phyloP scores from a whole-genome alignment of 2,113 vertebrate genomes.

The Trematomus loennbergii region DNA sequence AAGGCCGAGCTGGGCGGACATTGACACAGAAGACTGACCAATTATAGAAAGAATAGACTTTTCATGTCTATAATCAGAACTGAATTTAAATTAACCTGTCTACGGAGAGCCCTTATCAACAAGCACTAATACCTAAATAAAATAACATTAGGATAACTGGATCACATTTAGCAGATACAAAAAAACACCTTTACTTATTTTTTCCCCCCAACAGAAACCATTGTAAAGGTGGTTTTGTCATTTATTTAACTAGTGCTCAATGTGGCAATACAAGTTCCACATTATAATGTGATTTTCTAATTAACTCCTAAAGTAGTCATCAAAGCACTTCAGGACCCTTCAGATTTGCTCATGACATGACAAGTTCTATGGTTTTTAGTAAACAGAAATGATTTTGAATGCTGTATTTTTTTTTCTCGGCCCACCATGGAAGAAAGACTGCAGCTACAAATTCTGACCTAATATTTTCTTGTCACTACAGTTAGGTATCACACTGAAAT shows the following conservation, averaged over 20 bases:
- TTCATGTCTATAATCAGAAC: background rate
- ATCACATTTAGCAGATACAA: background rate
- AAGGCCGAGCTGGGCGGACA: background rate
- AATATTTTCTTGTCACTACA: background rate
- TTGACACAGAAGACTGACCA: background rate
- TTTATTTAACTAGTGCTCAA: background rate
- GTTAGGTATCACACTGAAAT: background rate
- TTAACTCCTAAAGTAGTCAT: background rate
- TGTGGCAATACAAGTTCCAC: background rate
- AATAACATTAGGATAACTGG: slow-evolving; percentile 8
- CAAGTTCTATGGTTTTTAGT: background rate
- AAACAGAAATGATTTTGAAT: background rate
- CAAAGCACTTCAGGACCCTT: background rate
- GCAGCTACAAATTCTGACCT: slow-evolving; percentile 6
- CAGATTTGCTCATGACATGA: background rate
- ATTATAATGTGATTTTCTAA: background rate
- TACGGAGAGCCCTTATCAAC: background rate
- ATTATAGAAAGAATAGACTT: background rate
- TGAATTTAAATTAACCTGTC: background rate
- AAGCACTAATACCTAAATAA: background rate
- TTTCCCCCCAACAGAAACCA: background rate
- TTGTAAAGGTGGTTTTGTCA: background rate
- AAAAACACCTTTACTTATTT: background rate
- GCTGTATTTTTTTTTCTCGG: background rate
- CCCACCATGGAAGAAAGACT: background rate